These are phyloP conservation scores for Atrichornis clamosus DNA, from an alignment of 2,113 vertebrate species.

Conservation along the genomic window DNA sequence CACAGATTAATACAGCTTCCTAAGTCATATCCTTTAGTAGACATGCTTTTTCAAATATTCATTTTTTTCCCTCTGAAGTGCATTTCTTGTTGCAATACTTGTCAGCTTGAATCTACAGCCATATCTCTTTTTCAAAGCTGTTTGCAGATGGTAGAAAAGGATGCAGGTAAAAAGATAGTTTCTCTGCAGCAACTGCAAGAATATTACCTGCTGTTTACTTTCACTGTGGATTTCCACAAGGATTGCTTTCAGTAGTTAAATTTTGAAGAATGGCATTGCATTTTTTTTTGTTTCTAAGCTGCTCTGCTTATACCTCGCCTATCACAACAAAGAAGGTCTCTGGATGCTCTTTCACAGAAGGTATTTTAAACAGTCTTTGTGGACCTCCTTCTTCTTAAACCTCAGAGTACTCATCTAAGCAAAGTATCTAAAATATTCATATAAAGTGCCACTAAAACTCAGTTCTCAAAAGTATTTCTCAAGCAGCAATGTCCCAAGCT, in stretches of 20 bases:
- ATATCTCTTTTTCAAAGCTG: not conserved
- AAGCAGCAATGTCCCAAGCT: not conserved
- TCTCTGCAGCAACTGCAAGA: not conserved
- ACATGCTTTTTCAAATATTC: not conserved
- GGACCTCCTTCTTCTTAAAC: not conserved
- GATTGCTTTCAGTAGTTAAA: not conserved
- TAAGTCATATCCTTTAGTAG: not conserved
- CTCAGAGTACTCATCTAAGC: not conserved
- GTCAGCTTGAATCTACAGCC: slow-evolving; percentile 25
- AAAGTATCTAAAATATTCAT: not conserved
- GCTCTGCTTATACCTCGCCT: not conserved
- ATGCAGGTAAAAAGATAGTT: not conserved
- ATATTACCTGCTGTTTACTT: not conserved
- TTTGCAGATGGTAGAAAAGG: not conserved
- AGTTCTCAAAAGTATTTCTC: not conserved
- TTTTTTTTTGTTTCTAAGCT: not conserved
- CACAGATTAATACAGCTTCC: not conserved
- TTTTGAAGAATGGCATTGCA: not conserved
- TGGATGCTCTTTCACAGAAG: not conserved
- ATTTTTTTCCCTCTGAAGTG: not conserved
- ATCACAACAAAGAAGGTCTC: not conserved
- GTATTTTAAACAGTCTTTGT: not conserved
- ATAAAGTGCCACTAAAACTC: not conserved
- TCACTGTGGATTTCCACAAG: not conserved
- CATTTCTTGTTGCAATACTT: not conserved